Base-by-base conservation (phyloP, 2,797 vertebrate species). In the Hoplostethus atlanticus region DNA sequence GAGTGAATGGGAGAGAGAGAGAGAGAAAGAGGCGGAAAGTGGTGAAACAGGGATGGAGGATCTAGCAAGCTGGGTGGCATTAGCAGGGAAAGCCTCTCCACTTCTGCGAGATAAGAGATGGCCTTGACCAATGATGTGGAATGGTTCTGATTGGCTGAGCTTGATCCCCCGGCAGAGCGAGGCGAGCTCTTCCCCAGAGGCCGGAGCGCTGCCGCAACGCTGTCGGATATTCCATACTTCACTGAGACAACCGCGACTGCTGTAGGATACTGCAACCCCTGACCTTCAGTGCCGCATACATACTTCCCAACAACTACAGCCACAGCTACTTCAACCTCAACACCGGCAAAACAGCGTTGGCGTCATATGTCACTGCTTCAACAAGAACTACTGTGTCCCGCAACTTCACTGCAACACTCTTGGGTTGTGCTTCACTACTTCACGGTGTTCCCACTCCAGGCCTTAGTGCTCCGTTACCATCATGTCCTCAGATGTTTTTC, bases 91-190 rank as follows among this genome's bases (percentile, higher is more conserved):
- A 90, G 88, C 91, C 89, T 90, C 87, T 87, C 87, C 81, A 87
- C 88, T 89, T 55, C 82, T 68, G 77, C 65, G n/a, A 84, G 92
- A 92, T 92, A 91, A 92, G 90, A 91, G 92, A 90, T 90, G 90
- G 90, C 81, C 74, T 89, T 89, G 89, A 80, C 87, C 93, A 92
- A 88, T 91, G 89, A 91, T 90, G 92, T 91, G 92, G 89, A 92
- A 90, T 83, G 90, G 89, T 93, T 93, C 89, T 89, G 91, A 92
- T 93, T 91, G 92, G 87, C 90, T 91, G 90, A 90, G 77, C 70
- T 81, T 87, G 88, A 91, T 90, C 89, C 89, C 80, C 71, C 78
- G 46, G 73, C 83, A 76, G 82, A 84, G 80, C 59, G 3, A 64
- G 16, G 80, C 82, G 46, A 74, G 76, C 83, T 75, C 73, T 59